Percentiles rank a stretch among this genome's conserved stretches.
These are phyloP conservation scores for Dipodomys spectabilis DNA, from an alignment of 2,113 vertebrate genomes.

Conservation along the genomic window DNA sequence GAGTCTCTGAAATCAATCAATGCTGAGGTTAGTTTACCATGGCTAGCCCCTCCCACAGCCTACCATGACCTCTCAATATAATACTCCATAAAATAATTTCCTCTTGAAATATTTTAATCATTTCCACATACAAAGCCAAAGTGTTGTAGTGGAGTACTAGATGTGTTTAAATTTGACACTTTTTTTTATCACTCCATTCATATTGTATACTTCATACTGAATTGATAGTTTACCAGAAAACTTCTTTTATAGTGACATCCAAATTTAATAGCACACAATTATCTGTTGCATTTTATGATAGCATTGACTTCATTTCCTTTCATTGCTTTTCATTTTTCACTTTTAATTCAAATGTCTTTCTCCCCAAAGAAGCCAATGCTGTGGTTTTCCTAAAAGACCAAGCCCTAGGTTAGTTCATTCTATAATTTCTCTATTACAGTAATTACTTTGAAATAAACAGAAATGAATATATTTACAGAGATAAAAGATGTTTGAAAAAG, in stretches of 20 bases:
- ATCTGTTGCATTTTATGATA: background rate
- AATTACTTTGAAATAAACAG: background rate
- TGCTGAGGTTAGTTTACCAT: too few species aligned
- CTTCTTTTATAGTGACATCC: background rate
- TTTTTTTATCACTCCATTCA: background rate
- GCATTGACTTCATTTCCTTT: background rate
- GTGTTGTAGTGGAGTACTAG: background rate
- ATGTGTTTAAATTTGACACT: background rate
- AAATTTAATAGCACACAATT: background rate
- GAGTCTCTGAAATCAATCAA: too few species aligned
- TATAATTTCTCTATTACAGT: background rate
- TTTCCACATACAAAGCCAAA: background rate
- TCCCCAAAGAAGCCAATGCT: background rate
- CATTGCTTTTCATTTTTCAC: background rate
- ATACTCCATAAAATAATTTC: background rate
- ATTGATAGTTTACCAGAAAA: slow-evolving; percentile 32
- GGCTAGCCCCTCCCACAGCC: background rate
- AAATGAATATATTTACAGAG: background rate
- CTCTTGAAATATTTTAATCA: slow-evolving; percentile 31
- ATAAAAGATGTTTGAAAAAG: background rate
- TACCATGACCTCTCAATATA: background rate
- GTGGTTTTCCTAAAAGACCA: background rate
- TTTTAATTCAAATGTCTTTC: background rate
- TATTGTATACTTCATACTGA: background rate
- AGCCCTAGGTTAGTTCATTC: background rate